Base-by-base conservation (phyloP, 1,140 invertebrate species). In the Armadillidium nasatum region DNA sequence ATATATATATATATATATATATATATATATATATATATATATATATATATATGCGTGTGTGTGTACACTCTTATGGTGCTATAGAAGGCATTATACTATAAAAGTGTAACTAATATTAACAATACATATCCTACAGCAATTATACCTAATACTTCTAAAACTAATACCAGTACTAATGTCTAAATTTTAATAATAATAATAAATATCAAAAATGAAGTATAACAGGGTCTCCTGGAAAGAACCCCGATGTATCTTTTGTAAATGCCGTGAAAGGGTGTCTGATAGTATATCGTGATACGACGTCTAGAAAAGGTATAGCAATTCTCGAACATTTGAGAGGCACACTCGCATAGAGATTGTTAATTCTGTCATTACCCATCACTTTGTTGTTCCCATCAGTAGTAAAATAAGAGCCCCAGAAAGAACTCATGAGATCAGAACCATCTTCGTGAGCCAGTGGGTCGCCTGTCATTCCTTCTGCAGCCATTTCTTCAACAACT, bases 401-500 rank as follows among this genome's bases (percentile, higher is more conserved):
- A 0, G 79, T 78, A 68, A 80, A 80, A 72, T 78, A 80, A 11
- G 79, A 80, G 9, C 79, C 79, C 79, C 79, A 80, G 71, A 71
- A 80, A 43, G 75, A 67, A 60, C 79, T 80, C 79, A 80, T 80
- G 33, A 80, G 76, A 44, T 80, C n/a, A n/a, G n/a, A n/a, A n/a
- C 79, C 79, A 19, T 74, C 74, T 66, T 80, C 79, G 69, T 80
- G 79, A 11, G 71, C 72, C 77, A 80, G 69, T 11, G 76, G 33
- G 44, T 73, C 72, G 22, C 79, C 79, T 43, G 73, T 72, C 79
- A 87, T 86, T 44, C 87, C 87, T 83, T 92, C 90, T 0, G 89
- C 88, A 73, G 88, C 84, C 82, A 93, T 85, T 85, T 94, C 93
- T 84, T 93, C 92, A 74, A 89, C 87, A 54, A 94, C 85, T 23